phyloP scores from a whole-genome alignment of 2,888 invertebrate species.

The Nemurella pictetii region DNA sequence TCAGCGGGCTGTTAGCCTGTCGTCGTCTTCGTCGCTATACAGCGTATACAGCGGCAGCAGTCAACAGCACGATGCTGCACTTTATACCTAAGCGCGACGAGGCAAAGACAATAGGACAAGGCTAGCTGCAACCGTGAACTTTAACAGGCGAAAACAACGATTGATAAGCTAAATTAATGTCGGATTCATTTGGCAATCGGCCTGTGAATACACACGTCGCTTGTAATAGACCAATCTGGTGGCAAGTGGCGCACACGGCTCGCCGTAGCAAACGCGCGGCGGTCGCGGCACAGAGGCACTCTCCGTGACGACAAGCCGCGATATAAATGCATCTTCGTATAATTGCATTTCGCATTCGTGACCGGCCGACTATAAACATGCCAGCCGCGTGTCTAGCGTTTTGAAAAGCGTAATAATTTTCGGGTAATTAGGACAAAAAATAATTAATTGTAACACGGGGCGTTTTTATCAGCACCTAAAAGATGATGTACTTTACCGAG shows the following conservation, averaged over 20 bases:
- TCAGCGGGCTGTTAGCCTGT: slow-evolving; percentile 6
- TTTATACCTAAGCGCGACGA: background rate
- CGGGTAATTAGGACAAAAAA: background rate
- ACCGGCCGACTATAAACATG: background rate
- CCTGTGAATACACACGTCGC: background rate
- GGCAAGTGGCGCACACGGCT: background rate
- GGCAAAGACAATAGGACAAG: slow-evolving; percentile 1
- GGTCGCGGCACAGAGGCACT: too few species aligned
- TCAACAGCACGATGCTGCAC: background rate
- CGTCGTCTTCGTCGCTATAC: background rate
- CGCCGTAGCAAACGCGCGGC: too few species aligned
- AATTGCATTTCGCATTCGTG: background rate
- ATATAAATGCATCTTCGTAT: background rate
- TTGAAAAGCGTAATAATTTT: background rate
- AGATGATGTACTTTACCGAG: background rate
- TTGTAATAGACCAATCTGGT: background rate
- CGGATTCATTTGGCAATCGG: background rate
- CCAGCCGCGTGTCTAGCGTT: background rate
- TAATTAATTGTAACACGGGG: background rate
- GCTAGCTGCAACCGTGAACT: background rate
- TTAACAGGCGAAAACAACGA: slow-evolving; percentile 1
- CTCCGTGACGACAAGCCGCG: background rate
- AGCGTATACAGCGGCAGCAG: too few species aligned
- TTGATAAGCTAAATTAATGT: slow-evolving; percentile 2
- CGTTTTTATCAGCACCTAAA: background rate